Base-by-base conservation (phyloP, 2,888 invertebrate species). In the Lasius platythorax region DNA sequence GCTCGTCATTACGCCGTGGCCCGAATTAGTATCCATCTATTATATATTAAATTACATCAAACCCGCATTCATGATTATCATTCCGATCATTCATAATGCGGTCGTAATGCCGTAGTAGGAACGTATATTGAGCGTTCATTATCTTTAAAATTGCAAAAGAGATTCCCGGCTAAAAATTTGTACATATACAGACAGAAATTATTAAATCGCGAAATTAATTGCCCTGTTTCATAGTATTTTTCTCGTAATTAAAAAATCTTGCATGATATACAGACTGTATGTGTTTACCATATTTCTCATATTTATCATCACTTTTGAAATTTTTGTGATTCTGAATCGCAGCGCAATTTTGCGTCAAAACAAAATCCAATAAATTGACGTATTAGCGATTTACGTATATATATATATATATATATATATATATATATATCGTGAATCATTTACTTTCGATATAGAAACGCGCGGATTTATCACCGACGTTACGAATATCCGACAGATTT, bases 11-110 rank as follows among this genome's bases (percentile, higher is more conserved):
- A 72, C 56, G 23, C 3, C 46, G 61, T 37, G 58, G 58, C 33
- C 28, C 43, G 68, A 78, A 78, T 81, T 81, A 63, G 23, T 33
- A 79, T 72, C 61, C 79, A 43, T 72, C 72, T 61, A 56, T 63
- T 73, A 33, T 61, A 61, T 81, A 81, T 81, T 73, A 79, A 72
- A 79, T 72, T 72, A 46, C 28, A 81, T 73, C 9, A 81, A 81
- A 81, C 46, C 46, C 61, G 37, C 61, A 11, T 56, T 30, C 68
- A 12, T 58, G 23, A 78, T 70, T 61, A 79, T 70, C 43, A 61
- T 46, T 46, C 28, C 33, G 18, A 28, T 37, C 37, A 28, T 78
- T 78, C 43, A 68, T 56, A 81, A 37, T 61, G 72, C 72, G 37
- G 23, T 43, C 43, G n/a, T 61, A 70, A 23, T 23, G 12, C 40